A percentile compares a stretch with the other conserved stretches of the same genome.
phyloP scores from a whole-genome alignment of 2,113 vertebrate species.

The Aplodontia rufa region DNA sequence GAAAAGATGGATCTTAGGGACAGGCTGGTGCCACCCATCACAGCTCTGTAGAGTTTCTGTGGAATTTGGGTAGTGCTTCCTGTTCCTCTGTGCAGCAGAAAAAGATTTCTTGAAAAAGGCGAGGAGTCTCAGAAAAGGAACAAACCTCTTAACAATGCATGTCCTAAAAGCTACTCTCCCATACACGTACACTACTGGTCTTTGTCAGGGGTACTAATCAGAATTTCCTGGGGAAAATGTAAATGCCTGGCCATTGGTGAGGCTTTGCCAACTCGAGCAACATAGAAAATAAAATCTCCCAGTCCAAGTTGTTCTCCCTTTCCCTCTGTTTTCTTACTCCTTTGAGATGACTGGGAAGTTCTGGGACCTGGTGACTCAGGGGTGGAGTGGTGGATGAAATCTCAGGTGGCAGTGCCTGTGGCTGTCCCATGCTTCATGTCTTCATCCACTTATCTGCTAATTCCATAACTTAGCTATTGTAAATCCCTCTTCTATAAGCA shows the following conservation, averaged over 20 bases:
- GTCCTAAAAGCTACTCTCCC: background rate
- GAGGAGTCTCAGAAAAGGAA: no score
- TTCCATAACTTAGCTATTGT: background rate
- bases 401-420: background rate
- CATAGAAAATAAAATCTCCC: background rate
- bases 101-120: background rate
- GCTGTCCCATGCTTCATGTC: background rate
- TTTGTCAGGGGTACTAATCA: background rate
- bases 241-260: background rate
- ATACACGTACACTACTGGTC: background rate
- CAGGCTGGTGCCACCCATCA: background rate
- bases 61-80: background rate
- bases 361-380: background rate
- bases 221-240: background rate
- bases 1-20: background rate
- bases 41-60: background rate
- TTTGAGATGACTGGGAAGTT: background rate
- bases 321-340: background rate
- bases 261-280: background rate
- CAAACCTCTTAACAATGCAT: background rate
- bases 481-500: no score
- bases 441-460: background rate
- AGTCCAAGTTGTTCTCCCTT: background rate
- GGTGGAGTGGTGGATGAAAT: background rate
- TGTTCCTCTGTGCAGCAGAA: background rate